A percentile compares a stretch with the other conserved stretches of the same genome.
phyloP scores from a whole-genome alignment of 2,888 invertebrate species.

The Taphrorychus bicolor region DNA sequence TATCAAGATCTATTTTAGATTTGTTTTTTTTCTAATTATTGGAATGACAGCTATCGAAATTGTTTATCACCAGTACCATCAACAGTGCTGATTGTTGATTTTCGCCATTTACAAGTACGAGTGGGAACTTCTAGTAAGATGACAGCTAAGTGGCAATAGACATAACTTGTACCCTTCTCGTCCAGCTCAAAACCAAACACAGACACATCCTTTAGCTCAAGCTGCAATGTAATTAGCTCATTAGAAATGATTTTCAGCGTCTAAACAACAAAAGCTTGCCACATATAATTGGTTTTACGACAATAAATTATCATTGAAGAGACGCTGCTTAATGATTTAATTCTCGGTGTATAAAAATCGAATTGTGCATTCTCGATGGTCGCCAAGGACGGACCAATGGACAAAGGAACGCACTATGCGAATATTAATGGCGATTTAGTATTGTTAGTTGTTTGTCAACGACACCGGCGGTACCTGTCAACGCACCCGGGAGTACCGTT shows the following conservation, averaged over 20 bases:
- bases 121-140: too few relatives aligned
- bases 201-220: too few relatives aligned
- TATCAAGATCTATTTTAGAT: too few relatives aligned
- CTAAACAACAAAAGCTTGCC: background rate
- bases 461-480: constrained; percentile 15
- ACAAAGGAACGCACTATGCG: constrained; percentile 28
- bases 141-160: too few relatives aligned
- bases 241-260: background rate
- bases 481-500: background rate
- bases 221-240: background rate
- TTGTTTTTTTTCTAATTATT: too few relatives aligned
- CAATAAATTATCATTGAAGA: constrained; percentile 23
- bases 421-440: constrained; percentile 31
- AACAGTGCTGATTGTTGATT: too few relatives aligned
- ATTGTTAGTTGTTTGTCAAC: constrained; percentile 25
- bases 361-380: constrained; percentile 33
- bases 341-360: constrained; percentile 20
- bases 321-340: constrained; percentile 15
- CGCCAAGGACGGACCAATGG: constrained; percentile 33
- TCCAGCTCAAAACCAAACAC: too few relatives aligned
- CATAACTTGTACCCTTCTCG: too few relatives aligned
- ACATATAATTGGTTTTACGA: constrained; percentile 3
- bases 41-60: too few relatives aligned
- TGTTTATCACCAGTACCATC: too few relatives aligned
- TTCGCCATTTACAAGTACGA: too few relatives aligned